A percentile compares a stretch with the other conserved stretches of the same genome.
phyloP scores from a whole-genome alignment of 2,888 invertebrate genomes.

The Ennomos quercinarius region DNA sequence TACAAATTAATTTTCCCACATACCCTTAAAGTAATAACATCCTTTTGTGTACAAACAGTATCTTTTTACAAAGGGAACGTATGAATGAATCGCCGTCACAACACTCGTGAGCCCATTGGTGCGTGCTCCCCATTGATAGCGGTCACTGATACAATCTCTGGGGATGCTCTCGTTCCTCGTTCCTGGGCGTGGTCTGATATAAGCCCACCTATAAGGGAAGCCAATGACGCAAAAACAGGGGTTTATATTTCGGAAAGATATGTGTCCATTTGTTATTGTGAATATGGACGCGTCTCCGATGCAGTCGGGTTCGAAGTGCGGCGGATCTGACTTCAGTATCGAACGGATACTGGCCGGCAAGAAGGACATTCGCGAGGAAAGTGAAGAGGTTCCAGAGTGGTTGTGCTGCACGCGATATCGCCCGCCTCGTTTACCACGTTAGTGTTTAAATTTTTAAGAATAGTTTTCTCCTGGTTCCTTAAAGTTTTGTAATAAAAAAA shows the following conservation, averaged over 20 bases:
- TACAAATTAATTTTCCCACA: slow-evolving; percentile 84
- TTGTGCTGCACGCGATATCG: slow-evolving; percentile 90
- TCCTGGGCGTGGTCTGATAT: slow-evolving; percentile 56
- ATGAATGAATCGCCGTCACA: slow-evolving; percentile 80
- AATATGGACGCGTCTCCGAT: slow-evolving; percentile 68
- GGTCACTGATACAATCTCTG: slow-evolving; percentile 63
- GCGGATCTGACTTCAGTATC: slow-evolving; percentile 85
- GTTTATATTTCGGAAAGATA: slow-evolving; percentile 30
- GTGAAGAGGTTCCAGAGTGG: slow-evolving; percentile 81
- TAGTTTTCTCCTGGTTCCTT: not conserved
- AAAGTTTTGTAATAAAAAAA: too few species aligned
- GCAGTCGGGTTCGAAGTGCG: slow-evolving; percentile 65
- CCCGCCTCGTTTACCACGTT: slow-evolving; percentile 89
- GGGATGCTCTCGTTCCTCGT: slow-evolving; percentile 41
- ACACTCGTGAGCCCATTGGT: slow-evolving; percentile 69
- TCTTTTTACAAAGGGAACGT: slow-evolving; percentile 69
- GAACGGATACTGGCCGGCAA: slow-evolving; percentile 85
- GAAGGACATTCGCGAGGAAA: slow-evolving; percentile 45
- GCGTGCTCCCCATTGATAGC: slow-evolving; percentile 66
- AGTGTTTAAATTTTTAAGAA: slow-evolving; percentile 54
- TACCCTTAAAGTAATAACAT: slow-evolving; percentile 82
- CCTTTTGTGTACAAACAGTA: slow-evolving; percentile 80
- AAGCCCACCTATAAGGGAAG: slow-evolving; percentile 53
- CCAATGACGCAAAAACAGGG: slow-evolving; percentile 14
- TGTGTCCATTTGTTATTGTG: slow-evolving; percentile 38